Evolutionary conservation across 1,140 invertebrate genomes (phyloP).

Genomic region (Laupala kohalensis): DNA sequence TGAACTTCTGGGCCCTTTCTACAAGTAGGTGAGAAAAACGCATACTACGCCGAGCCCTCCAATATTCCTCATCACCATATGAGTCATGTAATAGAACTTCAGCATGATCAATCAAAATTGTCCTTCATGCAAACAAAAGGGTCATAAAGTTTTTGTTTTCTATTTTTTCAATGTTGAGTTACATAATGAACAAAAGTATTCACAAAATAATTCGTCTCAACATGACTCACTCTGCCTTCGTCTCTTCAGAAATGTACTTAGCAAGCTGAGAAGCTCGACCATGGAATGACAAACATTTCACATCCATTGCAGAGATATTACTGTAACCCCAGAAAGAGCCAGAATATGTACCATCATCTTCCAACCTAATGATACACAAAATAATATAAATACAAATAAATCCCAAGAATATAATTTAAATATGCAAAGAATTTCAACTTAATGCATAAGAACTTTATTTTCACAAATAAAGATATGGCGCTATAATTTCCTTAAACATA

Average conservation of each 20-base stretch:
- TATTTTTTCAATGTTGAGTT: no score
- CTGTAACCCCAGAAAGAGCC: conserved; percentile 48
- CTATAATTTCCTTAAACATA: no score
- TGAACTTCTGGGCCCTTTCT: conserved; percentile 55
- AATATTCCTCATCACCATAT: conserved; percentile 72
- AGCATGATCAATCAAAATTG: conserved; percentile 70
- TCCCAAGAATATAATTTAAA: background rate
- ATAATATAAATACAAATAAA: background rate
- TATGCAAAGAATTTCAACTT: background rate
- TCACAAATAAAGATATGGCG: no score
- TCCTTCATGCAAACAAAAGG: no score
- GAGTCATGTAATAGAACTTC: conserved; percentile 79
- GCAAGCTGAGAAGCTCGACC: conserved; percentile 53
- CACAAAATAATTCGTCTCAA: no score
- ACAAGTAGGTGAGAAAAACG: conserved; percentile 61
- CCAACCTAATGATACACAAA: conserved; percentile 15
- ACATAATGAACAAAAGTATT: no score
- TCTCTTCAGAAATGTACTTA: conserved; percentile 36
- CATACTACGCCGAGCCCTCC: conserved; percentile 83
- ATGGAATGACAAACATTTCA: conserved; percentile 73
- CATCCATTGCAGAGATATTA: conserved; percentile 47
- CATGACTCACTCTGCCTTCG: no score
- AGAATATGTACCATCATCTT: conserved; percentile 22
- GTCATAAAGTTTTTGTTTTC: no score
- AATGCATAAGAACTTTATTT: background rate